Evolutionary conservation across 2,888 invertebrate genomes (phyloP).

Genomic region (Drosophila demipolita): DNA sequence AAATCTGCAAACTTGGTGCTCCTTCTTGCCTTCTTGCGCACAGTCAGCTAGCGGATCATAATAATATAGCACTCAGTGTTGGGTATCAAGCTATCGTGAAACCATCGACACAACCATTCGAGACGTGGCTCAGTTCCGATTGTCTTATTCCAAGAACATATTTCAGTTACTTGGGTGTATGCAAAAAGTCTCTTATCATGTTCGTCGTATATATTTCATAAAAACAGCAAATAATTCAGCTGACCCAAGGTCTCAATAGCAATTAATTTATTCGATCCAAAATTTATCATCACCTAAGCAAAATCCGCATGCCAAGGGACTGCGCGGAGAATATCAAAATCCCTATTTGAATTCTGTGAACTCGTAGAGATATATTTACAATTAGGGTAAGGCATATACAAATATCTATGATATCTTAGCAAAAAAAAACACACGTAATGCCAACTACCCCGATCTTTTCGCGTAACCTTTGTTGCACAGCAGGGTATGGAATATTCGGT

Average conservation of each 20-base stretch:
- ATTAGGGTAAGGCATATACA: neutral
- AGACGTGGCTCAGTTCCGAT: constrained; percentile 17
- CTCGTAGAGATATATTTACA: neutral
- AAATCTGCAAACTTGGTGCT: constrained; percentile 20
- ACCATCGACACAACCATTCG: constrained; percentile 36
- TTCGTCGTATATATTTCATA: neutral
- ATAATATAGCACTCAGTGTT: constrained; percentile 55
- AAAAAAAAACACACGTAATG: neutral
- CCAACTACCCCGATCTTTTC: neutral
- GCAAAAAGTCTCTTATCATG: neutral
- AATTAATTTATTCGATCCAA: neutral
- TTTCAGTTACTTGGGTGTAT: neutral
- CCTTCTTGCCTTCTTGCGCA: constrained; percentile 31
- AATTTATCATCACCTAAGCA: neutral
- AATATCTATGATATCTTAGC: neutral
- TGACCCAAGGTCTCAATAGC: neutral
- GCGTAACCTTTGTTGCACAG: neutral
- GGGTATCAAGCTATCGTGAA: constrained; percentile 43
- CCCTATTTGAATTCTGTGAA: neutral
- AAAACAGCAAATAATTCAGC: neutral
- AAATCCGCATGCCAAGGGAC: neutral
- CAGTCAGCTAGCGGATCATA: constrained; percentile 66
- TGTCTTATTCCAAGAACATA: constrained; percentile 2
- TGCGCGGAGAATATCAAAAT: neutral
- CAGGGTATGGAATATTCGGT: neutral